Conservation (phyloP, 2,797 vertebrate genomes). For the Pangasius mekongensis region DNA sequence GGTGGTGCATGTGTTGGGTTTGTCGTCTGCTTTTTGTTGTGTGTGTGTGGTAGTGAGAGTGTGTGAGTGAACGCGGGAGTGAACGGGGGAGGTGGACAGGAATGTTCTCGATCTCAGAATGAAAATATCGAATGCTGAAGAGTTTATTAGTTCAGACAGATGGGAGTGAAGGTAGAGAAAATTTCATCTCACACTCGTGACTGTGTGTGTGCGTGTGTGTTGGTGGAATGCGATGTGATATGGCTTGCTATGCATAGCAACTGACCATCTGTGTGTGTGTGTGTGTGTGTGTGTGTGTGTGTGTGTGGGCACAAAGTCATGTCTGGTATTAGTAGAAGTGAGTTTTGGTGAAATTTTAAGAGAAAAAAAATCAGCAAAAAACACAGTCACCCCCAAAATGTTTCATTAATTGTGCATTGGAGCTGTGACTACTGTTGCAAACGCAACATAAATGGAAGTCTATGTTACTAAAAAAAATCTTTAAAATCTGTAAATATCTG, state of each 20-base stretch:
- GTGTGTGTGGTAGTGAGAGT: slow-evolving; percentile 40
- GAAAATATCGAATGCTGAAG: slow-evolving; percentile 40
- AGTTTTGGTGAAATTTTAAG: background rate
- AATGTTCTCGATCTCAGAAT: slow-evolving; percentile 53
- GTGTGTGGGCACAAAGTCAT: background rate
- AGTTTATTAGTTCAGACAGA: slow-evolving; percentile 12
- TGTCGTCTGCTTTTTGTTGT: slow-evolving; percentile 35
- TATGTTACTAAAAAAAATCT: background rate
- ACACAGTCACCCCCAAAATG: background rate
- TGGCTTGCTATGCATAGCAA: slow-evolving; percentile 51
- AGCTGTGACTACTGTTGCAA: no score
- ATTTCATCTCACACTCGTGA: background rate
- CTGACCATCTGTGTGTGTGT: slow-evolving; percentile 15
- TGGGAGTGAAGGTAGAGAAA: slow-evolving; percentile 32
- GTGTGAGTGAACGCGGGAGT: background rate
- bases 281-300: background rate
- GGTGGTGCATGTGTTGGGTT: slow-evolving; percentile 50
- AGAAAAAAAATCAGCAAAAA: background rate
- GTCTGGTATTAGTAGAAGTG: background rate
- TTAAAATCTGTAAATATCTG: background rate
- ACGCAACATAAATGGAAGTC: background rate
- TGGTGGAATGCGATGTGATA: slow-evolving; percentile 16
- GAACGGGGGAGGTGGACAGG: slow-evolving; percentile 56
- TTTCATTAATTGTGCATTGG: no score
- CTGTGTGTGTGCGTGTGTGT: slow-evolving; percentile 5